Evolutionary conservation across 2,888 invertebrate species (phyloP), one percentile per base, ranked within the genome.

Genomic region (Platycheirus rosarum): DNA sequence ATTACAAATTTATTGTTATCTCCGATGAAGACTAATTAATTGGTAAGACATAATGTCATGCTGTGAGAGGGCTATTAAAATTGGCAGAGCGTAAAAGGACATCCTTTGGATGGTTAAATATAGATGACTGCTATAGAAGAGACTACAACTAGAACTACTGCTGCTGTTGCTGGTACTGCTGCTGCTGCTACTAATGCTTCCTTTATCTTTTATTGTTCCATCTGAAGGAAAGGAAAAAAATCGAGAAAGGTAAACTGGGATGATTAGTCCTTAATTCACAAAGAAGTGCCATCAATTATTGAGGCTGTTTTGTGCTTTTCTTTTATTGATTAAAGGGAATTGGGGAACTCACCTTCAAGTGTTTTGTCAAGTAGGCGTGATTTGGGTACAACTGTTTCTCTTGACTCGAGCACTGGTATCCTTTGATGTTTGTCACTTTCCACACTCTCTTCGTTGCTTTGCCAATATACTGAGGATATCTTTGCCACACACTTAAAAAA

Each of bases 361-460:
- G 87, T 85, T 85, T 90, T 89, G 85, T 90, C 90, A 69, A 87
- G 86, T 71, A 88, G 86, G 78, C 95, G 92, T 85, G 95, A 95
- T 69, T 93, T 92, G 75, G 92, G 92, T 66, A 89, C 88, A 6
- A 92, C 93, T 69, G 95, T 93, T 88, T 95, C 96, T 74, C 95
- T 92, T 85, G 96, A 95, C 89, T 96, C 95, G 86, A 94, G 91
- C 51, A 94, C 94, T 85, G 95, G 95, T 62, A 95, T 94, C 88
- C 94, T 94, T 87, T 93, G 93, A 86, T 94, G 93, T 86, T 94
- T 93, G 86, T 94, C 94, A 35, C 95, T 95, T 89, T 95, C 95
- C 60, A 96, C 95, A 87, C 96, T 96, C 89, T 96, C 95, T 90
- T 97, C 97, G 91, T 97, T 96, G 89, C 95, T 96, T 86, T 95